Base-by-base conservation (phyloP, 2,797 vertebrate genomes). In the Esox masquinongy region DNA sequence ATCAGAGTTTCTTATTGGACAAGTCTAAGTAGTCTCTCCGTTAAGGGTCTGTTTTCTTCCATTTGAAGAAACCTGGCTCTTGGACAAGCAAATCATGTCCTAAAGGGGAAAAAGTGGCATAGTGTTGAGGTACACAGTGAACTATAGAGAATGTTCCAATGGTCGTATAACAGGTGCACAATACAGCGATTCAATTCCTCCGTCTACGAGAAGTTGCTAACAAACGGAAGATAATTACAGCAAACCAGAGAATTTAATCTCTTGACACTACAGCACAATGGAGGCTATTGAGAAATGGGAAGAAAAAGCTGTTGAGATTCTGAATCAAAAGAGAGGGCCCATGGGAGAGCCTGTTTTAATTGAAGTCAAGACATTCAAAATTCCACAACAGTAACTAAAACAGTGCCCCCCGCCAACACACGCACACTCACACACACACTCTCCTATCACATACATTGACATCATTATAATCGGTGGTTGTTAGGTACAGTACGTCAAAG, bases 381-480 rank as follows among this genome's bases (percentile, higher is more conserved):
- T 16, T 67, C 56, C 64, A 49, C 49, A 68, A 74, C 15, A 69
- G 26, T 5, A 67, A 34, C n/a, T 12, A 47, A 17, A 68, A 56
- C 11, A 34, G 15, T 14, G 51, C 59, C 6, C 66, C 51, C 70
- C 26, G 17, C 43, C 64, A 53, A 9, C 70, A 47, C 43, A 47
- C 43, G 12, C 43, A 47, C 9, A 47, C 43, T 6, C 43, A 22
- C 43, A 47, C 43, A 47, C 9, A 47, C 43, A 47, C 43, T 17
- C 61, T 74, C 73, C 73, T 73, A 68, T 76, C 71, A 73, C 39
- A 71, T 64, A 24, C 64, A 56, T 49, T 79, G 80, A 82, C 84
- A 85, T 83, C 81, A 78, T 74, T 49, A 70, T 78, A 81, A 80
- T 73, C 69, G 72, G 74, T 77, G 29, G 53, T 43, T 73, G 53